Conservation (phyloP, 2,797 vertebrate genomes). For the Chloroceryle amazona region DNA sequence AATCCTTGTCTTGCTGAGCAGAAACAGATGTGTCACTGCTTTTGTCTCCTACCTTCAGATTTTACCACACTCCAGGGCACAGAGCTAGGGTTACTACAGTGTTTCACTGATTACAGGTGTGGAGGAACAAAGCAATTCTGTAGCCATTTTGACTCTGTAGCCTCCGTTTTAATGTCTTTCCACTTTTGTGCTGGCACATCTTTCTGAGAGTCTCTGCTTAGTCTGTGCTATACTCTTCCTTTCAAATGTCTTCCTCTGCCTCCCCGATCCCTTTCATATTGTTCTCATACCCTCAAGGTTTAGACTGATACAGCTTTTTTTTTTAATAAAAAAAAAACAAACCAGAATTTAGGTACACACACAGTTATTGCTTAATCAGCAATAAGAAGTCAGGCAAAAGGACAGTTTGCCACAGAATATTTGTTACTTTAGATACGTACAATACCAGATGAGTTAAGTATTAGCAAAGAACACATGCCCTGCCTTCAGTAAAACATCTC, state of each 20-base stretch:
- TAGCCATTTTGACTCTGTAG: neutral
- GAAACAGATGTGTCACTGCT: neutral
- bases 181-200: neutral
- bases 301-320: neutral
- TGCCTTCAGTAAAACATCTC: neutral
- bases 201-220: neutral
- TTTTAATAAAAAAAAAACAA: neutral
- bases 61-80: neutral
- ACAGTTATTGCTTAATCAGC: neutral
- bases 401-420: neutral
- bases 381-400: neutral
- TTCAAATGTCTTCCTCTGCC: neutral
- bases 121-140: neutral
- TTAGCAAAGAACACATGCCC: neutral
- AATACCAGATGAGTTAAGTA: neutral
- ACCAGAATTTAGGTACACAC: neutral
- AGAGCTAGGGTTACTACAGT: neutral
- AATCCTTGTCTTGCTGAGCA: neutral
- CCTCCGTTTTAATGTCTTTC: neutral
- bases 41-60: neutral
- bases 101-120: neutral
- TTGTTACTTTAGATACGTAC: neutral
- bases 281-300: neutral
- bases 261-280: neutral
- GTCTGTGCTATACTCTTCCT: neutral